phyloP scores from a whole-genome alignment of 2,797 vertebrate genomes.

The Phrynocephalus forsythii region DNA sequence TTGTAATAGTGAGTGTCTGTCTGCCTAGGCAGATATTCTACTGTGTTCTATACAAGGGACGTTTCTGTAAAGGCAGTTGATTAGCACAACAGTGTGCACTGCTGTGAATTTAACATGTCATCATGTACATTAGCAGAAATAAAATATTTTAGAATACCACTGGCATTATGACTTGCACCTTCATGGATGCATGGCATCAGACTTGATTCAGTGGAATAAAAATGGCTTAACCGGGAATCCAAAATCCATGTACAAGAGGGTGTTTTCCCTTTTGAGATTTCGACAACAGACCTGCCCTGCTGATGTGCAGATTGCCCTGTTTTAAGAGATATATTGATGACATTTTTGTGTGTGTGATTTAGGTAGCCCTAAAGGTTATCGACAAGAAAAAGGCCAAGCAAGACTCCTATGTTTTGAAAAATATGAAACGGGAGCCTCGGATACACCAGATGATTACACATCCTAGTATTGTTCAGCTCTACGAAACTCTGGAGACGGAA shows the following conservation, averaged over 20 bases:
- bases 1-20: neutral
- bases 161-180: neutral
- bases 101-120: neutral
- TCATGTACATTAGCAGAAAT: neutral
- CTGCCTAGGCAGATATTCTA: neutral
- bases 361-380: slow-evolving; percentile 90
- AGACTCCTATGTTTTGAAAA: slow-evolving; percentile 86
- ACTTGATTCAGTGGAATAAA: neutral
- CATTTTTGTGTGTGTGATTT: slow-evolving; percentile 33
- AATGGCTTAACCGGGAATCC: neutral
- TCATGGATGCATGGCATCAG: neutral
- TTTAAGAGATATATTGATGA: slow-evolving; percentile 22
- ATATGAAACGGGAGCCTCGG: slow-evolving; percentile 85
- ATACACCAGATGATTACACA: slow-evolving; percentile 89
- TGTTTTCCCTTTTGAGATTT: neutral
- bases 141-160: neutral
- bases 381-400: slow-evolving; percentile 89
- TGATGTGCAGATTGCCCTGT: slow-evolving; percentile 25
- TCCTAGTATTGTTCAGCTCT: slow-evolving; percentile 82
- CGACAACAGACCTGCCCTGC: slow-evolving; percentile 28
- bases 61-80: neutral
- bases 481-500: slow-evolving; percentile 86
- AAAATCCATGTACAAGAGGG: neutral
- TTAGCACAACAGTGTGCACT: neutral
- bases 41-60: neutral